phyloP scores from a whole-genome alignment of 2,797 vertebrate species.

The Anniella stebbinsi region DNA sequence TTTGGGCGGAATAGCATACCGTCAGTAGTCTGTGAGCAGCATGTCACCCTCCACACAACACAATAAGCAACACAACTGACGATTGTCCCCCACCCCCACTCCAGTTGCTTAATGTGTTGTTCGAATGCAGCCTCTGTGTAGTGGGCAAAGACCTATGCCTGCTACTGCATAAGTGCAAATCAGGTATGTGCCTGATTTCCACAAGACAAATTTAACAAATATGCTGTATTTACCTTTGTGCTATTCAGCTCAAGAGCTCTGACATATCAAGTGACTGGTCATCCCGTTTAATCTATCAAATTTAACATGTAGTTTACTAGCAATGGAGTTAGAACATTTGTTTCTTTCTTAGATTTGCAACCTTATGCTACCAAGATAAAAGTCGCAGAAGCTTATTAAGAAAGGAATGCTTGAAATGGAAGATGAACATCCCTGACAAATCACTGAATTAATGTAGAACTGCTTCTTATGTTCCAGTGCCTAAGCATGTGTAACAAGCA shows the following conservation, averaged over 20 bases:
- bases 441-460: neutral
- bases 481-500: neutral
- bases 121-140: too few relatives aligned
- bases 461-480: neutral
- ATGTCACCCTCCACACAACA: too few relatives aligned
- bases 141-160: neutral
- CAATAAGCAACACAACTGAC: too few relatives aligned
- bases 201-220: neutral
- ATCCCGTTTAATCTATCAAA: neutral
- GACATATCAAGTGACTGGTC: neutral
- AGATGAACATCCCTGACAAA: neutral
- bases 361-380: constrained; percentile 11
- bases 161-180: neutral
- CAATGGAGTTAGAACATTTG: neutral
- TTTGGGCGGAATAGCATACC: too few relatives aligned
- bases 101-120: too few relatives aligned
- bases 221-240: neutral
- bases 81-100: too few relatives aligned
- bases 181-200: neutral
- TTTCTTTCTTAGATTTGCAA: neutral
- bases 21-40: too few relatives aligned
- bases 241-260: neutral
- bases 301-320: neutral
- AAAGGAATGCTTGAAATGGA: neutral
- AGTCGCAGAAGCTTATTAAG: neutral